phyloP scores from a whole-genome alignment of 2,113 vertebrate species.

The Pluvialis apricaria region DNA sequence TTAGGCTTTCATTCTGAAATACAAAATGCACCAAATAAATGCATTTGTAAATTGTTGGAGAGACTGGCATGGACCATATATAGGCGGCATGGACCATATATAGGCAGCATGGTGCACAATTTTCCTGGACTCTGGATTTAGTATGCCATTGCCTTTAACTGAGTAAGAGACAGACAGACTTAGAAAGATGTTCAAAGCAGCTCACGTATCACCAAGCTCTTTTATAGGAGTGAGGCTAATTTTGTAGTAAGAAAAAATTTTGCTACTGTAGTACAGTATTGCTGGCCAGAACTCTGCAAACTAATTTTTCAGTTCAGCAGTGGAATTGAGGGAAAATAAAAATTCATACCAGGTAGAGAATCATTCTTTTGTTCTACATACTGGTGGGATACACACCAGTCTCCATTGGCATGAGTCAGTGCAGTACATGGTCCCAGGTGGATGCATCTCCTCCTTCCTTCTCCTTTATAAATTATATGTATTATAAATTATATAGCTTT shows the following conservation, averaged over 20 bases:
- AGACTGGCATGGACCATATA: neutral
- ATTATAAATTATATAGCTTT: neutral
- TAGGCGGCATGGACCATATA: neutral
- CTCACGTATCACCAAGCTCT: neutral
- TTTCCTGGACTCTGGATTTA: neutral
- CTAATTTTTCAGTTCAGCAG: neutral
- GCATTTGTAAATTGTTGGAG: neutral
- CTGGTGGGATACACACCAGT: neutral
- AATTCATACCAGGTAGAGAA: neutral
- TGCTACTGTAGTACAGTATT: neutral
- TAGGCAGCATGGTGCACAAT: neutral
- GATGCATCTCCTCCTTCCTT: neutral
- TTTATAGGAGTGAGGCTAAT: neutral
- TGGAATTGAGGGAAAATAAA: neutral
- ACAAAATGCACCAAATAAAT: neutral
- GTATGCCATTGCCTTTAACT: neutral
- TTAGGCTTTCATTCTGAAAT: neutral
- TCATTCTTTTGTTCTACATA: neutral
- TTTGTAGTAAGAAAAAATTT: neutral
- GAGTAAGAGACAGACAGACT: neutral
- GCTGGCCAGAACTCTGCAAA: neutral
- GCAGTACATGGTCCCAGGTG: neutral
- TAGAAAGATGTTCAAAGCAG: neutral
- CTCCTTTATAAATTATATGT: neutral
- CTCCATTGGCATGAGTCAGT: neutral